phyloP scores from a whole-genome alignment of 2,888 invertebrate species.

The Rugalucina vietnamica region DNA sequence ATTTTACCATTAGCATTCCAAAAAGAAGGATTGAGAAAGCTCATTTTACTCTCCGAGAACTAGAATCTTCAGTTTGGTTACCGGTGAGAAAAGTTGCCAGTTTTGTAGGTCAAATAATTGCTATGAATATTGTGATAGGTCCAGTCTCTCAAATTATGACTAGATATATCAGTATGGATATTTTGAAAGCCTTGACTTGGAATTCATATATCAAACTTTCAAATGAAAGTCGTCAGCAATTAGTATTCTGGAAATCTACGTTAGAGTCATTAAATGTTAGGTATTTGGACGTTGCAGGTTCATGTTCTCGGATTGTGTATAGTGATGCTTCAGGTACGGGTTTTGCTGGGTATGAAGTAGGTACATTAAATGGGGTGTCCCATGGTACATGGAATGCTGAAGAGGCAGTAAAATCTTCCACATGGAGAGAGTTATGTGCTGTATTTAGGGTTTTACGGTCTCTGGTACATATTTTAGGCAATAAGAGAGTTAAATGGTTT shows the following conservation, averaged over 20 bases:
- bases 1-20: constrained; percentile 15
- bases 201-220: constrained; percentile 26
- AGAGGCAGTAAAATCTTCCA: constrained; percentile 25
- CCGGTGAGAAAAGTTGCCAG: constrained; percentile 21
- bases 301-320: constrained; percentile 23
- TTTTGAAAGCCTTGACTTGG: constrained; percentile 17
- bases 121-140: constrained; percentile 29
- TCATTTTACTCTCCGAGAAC: background rate
- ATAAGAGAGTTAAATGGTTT: constrained; percentile 43
- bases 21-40: constrained; percentile 18
- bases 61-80: background rate
- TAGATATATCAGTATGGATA: constrained; percentile 25
- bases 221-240: background rate
- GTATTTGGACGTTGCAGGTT: background rate
- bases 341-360: constrained; percentile 35
- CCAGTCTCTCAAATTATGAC: constrained; percentile 32
- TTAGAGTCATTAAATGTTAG: background rate
- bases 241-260: constrained; percentile 1
- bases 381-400: constrained; percentile 25
- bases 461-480: constrained; percentile 5
- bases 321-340: constrained; percentile 25
- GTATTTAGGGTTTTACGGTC: constrained; percentile 29
- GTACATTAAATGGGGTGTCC: constrained; percentile 14
- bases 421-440: constrained; percentile 35
- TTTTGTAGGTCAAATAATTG: constrained; percentile 34